phyloP scores from a whole-genome alignment of 2,113 vertebrate genomes.

The Dissostichus mawsoni region DNA sequence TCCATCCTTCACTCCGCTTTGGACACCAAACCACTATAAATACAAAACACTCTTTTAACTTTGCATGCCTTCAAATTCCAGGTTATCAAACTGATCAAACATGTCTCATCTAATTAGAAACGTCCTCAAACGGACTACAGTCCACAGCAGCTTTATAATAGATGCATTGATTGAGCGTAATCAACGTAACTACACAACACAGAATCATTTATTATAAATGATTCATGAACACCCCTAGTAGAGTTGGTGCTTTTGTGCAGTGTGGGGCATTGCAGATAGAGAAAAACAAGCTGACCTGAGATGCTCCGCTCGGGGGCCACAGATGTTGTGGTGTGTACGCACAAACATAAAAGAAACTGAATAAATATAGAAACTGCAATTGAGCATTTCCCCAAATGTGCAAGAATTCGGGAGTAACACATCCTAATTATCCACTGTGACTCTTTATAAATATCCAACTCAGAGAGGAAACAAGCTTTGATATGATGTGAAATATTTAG shows the following conservation, averaged over 20 bases:
- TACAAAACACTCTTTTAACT: not conserved
- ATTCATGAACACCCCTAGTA: not conserved
- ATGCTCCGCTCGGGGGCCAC: conserved; percentile 20
- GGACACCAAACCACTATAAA: not conserved
- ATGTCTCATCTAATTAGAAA: not conserved
- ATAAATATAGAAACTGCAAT: not conserved
- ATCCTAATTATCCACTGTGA: not conserved
- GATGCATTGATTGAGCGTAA: not conserved
- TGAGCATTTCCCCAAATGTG: conserved; percentile 1
- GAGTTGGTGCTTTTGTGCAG: not conserved
- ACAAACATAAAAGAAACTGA: not conserved
- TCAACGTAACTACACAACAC: not conserved
- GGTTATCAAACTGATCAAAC: not conserved
- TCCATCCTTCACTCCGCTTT: not conserved
- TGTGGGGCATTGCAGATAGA: conserved; percentile 17
- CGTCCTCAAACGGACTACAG: not conserved
- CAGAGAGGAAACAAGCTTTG: conserved; percentile 3
- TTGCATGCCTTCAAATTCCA: not conserved
- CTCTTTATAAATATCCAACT: conserved; percentile 4
- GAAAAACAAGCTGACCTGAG: conserved; percentile 40
- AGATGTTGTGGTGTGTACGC: conserved; percentile 3
- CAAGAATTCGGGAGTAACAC: not conserved
- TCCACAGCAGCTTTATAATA: not conserved
- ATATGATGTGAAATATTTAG: conserved; percentile 40
- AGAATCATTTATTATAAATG: conserved; percentile 8